Conservation (phyloP, 2,797 vertebrate species). For the Odontamblyopus lacepedii region DNA sequence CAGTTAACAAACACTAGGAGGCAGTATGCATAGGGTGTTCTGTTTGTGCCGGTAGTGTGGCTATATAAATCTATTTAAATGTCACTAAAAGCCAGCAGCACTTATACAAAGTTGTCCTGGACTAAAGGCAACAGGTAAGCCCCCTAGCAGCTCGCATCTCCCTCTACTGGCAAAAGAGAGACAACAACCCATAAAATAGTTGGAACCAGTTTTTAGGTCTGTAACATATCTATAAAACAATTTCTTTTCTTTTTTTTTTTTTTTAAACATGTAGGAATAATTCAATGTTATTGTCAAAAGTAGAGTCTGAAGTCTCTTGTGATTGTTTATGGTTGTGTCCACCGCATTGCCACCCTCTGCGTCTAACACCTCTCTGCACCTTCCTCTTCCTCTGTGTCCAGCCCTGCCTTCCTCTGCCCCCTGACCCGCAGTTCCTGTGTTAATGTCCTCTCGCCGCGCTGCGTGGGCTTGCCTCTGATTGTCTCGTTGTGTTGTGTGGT, state of each 20-base stretch:
- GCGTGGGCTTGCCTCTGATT: slow-evolving; percentile 86
- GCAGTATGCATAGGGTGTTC: background rate
- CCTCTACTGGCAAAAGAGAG: slow-evolving; percentile 7
- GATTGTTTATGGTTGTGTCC: slow-evolving; percentile 70
- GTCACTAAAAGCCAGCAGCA: background rate
- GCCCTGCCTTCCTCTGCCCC: slow-evolving; percentile 70
- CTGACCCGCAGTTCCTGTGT: slow-evolving; percentile 79
- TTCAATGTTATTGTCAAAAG: background rate
- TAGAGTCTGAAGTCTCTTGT: slow-evolving; percentile 52
- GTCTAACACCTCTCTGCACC: slow-evolving; percentile 47
- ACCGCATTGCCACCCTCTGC: slow-evolving; percentile 19
- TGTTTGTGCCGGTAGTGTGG: background rate
- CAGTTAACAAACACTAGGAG: background rate
- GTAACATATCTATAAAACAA: background rate
- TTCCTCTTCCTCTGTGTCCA: slow-evolving; percentile 47
- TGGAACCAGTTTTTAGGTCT: background rate
- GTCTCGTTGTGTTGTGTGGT: slow-evolving; percentile 86
- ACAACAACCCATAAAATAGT: background rate
- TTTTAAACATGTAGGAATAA: background rate
- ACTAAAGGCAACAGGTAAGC: background rate
- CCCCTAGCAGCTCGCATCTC: background rate
- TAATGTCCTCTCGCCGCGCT: slow-evolving; percentile 82
- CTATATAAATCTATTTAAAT: background rate
- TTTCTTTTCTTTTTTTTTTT: background rate
- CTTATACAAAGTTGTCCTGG: background rate